Conservation (phyloP, 1,140 invertebrate species). For the Phortica variegata region DNA sequence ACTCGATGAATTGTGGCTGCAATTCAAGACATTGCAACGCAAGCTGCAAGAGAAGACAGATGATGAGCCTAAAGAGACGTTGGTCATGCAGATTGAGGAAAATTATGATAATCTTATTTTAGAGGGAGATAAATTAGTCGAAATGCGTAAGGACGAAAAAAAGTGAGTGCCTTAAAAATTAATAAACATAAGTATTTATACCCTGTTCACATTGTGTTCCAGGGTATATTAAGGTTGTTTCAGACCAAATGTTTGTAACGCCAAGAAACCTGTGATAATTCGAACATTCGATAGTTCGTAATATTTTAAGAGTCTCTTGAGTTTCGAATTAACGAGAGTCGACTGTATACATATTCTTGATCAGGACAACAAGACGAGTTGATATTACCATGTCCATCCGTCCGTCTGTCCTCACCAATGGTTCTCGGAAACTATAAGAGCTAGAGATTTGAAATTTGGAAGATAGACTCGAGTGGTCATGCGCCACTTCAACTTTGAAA, state of each 20-base stretch:
- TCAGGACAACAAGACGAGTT: too few species aligned
- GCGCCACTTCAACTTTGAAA: too few species aligned
- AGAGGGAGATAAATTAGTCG: conserved; percentile 49
- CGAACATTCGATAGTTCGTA: too few species aligned
- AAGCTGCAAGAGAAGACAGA: conserved; percentile 46
- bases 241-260: too few species aligned
- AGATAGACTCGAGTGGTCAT: too few species aligned
- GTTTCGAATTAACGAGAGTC: too few species aligned
- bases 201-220: not conserved
- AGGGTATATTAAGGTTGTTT: not conserved
- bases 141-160: conserved; percentile 41
- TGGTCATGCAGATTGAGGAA: conserved; percentile 52
- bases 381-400: not conserved
- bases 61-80: conserved; percentile 45
- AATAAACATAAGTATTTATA: not conserved
- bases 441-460: too few species aligned
- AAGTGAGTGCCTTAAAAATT: conserved; percentile 23
- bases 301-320: too few species aligned
- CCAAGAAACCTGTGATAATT: too few species aligned
- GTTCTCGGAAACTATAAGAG: too few species aligned
- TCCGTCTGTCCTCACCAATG: too few species aligned
- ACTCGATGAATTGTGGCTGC: conserved; percentile 45
- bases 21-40: conserved; percentile 48
- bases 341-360: too few species aligned
- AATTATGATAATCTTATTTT: conserved; percentile 53